Evolutionary conservation across 1,140 invertebrate species (phyloP), one percentile per base, ranked within the genome.

Genomic region (Ephestia elutella): DNA sequence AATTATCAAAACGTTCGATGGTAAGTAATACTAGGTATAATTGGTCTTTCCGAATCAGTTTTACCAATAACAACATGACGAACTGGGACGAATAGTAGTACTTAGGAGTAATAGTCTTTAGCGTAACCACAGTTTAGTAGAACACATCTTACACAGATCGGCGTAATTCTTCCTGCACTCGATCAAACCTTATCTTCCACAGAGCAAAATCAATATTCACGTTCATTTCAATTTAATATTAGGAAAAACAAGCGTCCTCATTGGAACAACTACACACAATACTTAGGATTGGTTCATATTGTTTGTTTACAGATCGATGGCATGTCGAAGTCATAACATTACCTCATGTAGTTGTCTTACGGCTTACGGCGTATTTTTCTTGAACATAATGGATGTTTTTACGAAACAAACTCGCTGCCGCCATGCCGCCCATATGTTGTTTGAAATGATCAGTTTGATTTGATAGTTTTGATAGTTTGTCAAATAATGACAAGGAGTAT

Each of bases 111-210:
- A n/a, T n/a, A n/a, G n/a, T n/a, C n/a, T n/a, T n/a, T n/a, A n/a
- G n/a, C n/a, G n/a, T n/a, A n/a, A n/a, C n/a, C n/a, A n/a, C n/a
- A n/a, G n/a, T n/a, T n/a, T n/a, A n/a, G n/a, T n/a, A n/a, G n/a
- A n/a, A n/a, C n/a, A n/a, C n/a, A n/a, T n/a, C n/a, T 81, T 73
- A 82, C 82, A 75, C 65, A 44, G 60, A 66, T 10, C 56, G 53
- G 7, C 59, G 61, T 9, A 86, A 58, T 55, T 86, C 82, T 32
- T 68, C 58, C 13, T 64, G 62, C 10, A 86, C 82, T 63, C 53
- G 74, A 62, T 77, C 78, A 76, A 79, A 86, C 67, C 63, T 75
- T 48, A 64, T 63, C 63, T 73, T 79, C 80, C 82, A 86, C 60
- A 64, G 35, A 5, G 65, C 66, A 56, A 78, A 86, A 63, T 83